Percentiles rank a stretch among this genome's conserved stretches.
Evolutionary conservation across 2,888 invertebrate genomes (phyloP).

Genomic region (Anodontia alba): DNA sequence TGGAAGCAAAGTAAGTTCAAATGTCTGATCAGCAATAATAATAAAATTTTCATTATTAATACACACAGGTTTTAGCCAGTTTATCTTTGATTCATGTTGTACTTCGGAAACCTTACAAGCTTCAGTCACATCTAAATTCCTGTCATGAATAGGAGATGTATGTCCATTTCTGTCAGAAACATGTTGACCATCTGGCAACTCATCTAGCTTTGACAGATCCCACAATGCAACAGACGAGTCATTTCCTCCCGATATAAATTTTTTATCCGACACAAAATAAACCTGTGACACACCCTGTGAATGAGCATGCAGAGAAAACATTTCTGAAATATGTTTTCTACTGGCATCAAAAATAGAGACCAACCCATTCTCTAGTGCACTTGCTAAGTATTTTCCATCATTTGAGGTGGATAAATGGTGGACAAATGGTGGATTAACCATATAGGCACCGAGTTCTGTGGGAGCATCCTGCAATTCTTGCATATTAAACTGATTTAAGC

Average conservation of each 20-base stretch:
- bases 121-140: constrained; percentile 67
- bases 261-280: constrained; percentile 74
- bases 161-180: constrained; percentile 54
- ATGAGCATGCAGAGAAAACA: constrained; percentile 78
- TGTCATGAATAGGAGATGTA: constrained; percentile 63
- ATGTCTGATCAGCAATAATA: constrained; percentile 80
- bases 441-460: constrained; percentile 73
- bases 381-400: constrained; percentile 73
- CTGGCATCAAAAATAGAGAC: constrained; percentile 78
- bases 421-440: constrained; percentile 83
- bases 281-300: constrained; percentile 83
- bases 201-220: constrained; percentile 74
- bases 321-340: constrained; percentile 73
- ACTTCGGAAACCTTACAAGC: constrained; percentile 68
- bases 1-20: constrained; percentile 69
- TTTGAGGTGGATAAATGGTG: constrained; percentile 76
- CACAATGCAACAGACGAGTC: constrained; percentile 77
- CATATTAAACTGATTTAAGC: constrained; percentile 81
- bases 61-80: constrained; percentile 80
- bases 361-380: constrained; percentile 82
- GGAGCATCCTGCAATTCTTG: constrained; percentile 76
- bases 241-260: constrained; percentile 80
- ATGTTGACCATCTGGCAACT: constrained; percentile 26
- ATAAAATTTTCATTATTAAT: constrained; percentile 62
- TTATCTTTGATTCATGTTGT: constrained; percentile 77